phyloP scores from a whole-genome alignment of 2,888 invertebrate genomes.

The Scrobipalpa atriplicella region DNA sequence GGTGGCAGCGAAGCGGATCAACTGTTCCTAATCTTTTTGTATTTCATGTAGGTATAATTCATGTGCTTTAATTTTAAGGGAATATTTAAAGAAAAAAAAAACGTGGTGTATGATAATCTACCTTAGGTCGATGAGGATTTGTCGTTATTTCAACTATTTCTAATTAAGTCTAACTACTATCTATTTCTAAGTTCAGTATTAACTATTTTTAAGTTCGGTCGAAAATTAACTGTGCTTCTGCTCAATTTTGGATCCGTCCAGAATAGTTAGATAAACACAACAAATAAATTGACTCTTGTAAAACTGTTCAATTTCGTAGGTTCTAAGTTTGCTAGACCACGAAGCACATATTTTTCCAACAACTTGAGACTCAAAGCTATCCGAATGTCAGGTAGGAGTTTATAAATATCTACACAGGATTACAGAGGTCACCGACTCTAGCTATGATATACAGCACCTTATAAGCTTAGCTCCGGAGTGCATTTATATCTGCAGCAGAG shows the following conservation, averaged over 20 bases:
- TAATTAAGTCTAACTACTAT: too few relatives aligned
- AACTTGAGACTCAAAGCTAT: background rate
- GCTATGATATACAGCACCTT: slow-evolving; percentile 24
- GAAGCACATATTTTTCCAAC: background rate
- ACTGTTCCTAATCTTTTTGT: background rate
- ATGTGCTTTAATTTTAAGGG: too few relatives aligned
- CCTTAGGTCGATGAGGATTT: too few relatives aligned
- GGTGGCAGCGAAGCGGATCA: background rate
- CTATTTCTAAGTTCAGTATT: too few relatives aligned
- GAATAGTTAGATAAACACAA: too few relatives aligned
- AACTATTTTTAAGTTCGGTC: too few relatives aligned
- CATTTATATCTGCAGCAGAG: slow-evolving; percentile 21
- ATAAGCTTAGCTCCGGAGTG: slow-evolving; percentile 21
- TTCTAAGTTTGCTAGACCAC: background rate
- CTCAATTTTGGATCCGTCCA: too few relatives aligned
- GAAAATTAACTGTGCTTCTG: too few relatives aligned
- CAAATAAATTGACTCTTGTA: background rate
- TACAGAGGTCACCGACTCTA: slow-evolving; percentile 15
- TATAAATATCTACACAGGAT: slow-evolving; percentile 15
- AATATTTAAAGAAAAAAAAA: background rate
- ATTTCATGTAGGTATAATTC: too few relatives aligned
- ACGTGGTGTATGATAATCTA: background rate
- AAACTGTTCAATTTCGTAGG: background rate
- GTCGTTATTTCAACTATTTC: too few relatives aligned
- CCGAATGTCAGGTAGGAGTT: background rate